Conservation (phyloP, 2,888 invertebrate genomes). For the Empis livida region DNA sequence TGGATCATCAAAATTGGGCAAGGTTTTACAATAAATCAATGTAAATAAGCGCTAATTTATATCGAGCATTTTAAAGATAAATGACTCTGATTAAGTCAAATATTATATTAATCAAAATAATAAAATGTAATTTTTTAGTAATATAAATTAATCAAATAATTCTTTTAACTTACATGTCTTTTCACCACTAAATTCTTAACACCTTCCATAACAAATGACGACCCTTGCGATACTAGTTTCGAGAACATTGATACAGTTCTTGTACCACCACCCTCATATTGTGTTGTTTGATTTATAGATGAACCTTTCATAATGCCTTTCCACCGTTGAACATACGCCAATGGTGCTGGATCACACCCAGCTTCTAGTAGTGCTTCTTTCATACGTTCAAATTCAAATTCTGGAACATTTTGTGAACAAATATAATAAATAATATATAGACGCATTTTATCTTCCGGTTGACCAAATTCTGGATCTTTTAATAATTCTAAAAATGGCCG, state of each 20-base stretch:
- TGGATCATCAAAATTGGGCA: too few species aligned
- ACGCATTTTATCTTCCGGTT: constrained; percentile 82
- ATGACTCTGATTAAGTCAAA: too few species aligned
- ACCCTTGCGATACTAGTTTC: constrained; percentile 91
- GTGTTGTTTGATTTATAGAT: constrained; percentile 44
- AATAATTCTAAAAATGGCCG: constrained; percentile 80
- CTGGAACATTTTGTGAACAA: constrained; percentile 66
- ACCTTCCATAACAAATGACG: constrained; percentile 98
- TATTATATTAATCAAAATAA: too few species aligned
- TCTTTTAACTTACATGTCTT: constrained; percentile 81
- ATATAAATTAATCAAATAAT: not conserved
- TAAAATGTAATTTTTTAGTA: too few species aligned
- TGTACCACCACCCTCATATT: constrained; percentile 85
- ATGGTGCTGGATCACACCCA: constrained; percentile 73
- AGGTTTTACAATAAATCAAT: too few species aligned
- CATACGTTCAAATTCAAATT: constrained; percentile 73
- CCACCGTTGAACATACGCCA: constrained; percentile 87
- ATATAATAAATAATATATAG: constrained; percentile 87
- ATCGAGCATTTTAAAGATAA: too few species aligned
- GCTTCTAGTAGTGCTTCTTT: constrained; percentile 62
- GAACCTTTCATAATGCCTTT: constrained; percentile 41
- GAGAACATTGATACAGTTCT: constrained; percentile 98
- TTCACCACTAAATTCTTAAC: constrained; percentile 98
- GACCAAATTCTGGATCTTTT: constrained; percentile 73
- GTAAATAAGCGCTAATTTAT: too few species aligned